phyloP scores from a whole-genome alignment of 2,797 vertebrate species.

The Falco cherrug region DNA sequence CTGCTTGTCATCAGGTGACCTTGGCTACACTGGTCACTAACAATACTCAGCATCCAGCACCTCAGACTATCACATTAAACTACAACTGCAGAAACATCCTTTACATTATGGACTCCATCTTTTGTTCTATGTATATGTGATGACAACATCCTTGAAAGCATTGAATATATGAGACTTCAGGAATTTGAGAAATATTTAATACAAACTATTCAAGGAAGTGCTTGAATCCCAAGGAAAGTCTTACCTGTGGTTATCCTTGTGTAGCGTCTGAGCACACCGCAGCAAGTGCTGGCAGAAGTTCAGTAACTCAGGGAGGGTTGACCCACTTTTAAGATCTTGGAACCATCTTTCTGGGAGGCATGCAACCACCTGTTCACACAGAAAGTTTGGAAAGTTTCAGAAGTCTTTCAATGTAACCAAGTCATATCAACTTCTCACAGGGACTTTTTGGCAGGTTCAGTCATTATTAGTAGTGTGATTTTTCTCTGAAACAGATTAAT shows the following conservation, averaged over 20 bases:
- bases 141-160: not conserved
- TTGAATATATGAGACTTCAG: not conserved
- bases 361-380: conserved; percentile 79
- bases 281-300: conserved; percentile 86
- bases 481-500: not conserved
- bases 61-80: not conserved
- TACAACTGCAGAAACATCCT: not conserved
- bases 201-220: not conserved
- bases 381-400: not conserved
- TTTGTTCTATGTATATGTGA: not conserved
- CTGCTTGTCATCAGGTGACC: not conserved
- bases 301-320: conserved; percentile 81
- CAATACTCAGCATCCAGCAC: not conserved
- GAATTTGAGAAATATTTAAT: not conserved
- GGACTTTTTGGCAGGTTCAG: not conserved
- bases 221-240: not conserved
- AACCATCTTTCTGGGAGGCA: conserved; percentile 88
- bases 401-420: not conserved
- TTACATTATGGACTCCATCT: not conserved
- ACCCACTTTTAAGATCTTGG: conserved; percentile 64
- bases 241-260: conserved; percentile 68
- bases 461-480: not conserved
- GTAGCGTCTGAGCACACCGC: conserved; percentile 75
- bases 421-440: not conserved
- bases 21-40: not conserved